Evolutionary conservation across 2,113 vertebrate species (phyloP).

Genomic region (Prunella himalayana): DNA sequence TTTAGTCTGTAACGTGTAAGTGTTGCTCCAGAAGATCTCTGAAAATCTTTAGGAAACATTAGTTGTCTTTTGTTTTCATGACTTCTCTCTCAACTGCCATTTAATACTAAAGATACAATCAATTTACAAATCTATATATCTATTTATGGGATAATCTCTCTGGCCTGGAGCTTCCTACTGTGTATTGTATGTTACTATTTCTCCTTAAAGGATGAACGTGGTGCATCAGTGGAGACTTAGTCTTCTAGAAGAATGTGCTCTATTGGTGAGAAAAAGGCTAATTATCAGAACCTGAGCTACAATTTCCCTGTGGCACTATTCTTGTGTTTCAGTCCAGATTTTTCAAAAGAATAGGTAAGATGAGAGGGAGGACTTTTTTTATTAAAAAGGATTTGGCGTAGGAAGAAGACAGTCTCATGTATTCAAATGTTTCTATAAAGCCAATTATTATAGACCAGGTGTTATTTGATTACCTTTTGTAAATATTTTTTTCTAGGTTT

Average conservation of each 20-base stretch:
- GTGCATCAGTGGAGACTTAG: not conserved
- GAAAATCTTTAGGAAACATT: not conserved
- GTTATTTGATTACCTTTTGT: not conserved
- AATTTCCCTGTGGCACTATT: not conserved
- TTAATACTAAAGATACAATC: not conserved
- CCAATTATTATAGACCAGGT: not conserved
- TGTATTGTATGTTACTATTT: not conserved
- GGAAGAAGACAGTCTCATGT: not conserved
- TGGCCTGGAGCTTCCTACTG: not conserved
- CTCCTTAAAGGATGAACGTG: not conserved
- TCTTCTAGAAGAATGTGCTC: not conserved
- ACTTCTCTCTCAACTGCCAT: not conserved
- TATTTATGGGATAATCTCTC: not conserved
- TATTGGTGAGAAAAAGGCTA: not conserved
- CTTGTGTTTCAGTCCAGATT: not conserved
- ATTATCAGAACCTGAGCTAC: not conserved
- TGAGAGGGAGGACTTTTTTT: not conserved
- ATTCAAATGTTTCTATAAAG: not conserved
- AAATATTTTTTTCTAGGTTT: slow-evolving; percentile 25
- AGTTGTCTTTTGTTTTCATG: not conserved
- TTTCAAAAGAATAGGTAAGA: not conserved
- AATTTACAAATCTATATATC: not conserved
- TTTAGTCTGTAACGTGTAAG: not conserved
- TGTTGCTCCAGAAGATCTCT: not conserved
- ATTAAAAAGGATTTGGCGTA: not conserved